Percentiles rank a stretch among this genome's conserved stretches.
Evolutionary conservation across 2,888 invertebrate species (phyloP).

Genomic region (Deilephila elpenor): DNA sequence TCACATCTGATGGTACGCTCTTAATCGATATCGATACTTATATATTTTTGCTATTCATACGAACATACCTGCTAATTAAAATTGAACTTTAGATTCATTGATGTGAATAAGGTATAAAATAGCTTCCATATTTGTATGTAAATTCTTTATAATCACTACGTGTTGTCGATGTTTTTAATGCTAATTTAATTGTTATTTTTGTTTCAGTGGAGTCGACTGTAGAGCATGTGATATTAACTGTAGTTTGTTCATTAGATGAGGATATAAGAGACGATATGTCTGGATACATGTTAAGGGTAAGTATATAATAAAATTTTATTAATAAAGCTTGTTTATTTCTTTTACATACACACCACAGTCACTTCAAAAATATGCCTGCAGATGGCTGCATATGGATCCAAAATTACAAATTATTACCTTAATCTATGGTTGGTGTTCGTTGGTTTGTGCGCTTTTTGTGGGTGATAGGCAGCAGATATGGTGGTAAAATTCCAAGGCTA

Average conservation of each 20-base stretch:
- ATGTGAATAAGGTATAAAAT: too few relatives aligned
- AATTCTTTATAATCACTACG: background rate
- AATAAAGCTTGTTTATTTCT: too few relatives aligned
- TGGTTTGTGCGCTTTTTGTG: too few relatives aligned
- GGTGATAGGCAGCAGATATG: too few relatives aligned
- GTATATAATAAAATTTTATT: slow-evolving; percentile 31
- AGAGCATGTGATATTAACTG: slow-evolving; percentile 93
- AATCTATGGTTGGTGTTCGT: too few relatives aligned
- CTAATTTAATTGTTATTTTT: slow-evolving; percentile 24
- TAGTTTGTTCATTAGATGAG: slow-evolving; percentile 92
- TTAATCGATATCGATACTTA: background rate
- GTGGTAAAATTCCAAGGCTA: too few relatives aligned
- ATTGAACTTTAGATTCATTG: background rate
- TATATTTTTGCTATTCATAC: too few relatives aligned
- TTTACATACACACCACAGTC: too few relatives aligned
- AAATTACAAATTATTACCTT: too few relatives aligned
- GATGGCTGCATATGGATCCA: too few relatives aligned
- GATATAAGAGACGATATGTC: slow-evolving; percentile 87
- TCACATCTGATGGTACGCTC: slow-evolving; percentile 95
- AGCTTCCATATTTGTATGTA: background rate
- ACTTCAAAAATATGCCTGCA: too few relatives aligned
- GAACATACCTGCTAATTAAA: background rate
- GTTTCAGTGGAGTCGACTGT: slow-evolving; percentile 93
- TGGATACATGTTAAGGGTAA: slow-evolving; percentile 87
- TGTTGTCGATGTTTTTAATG: background rate